Conservation (phyloP, 23 tunicate species). For the Halocynthia roretzi region DNA sequence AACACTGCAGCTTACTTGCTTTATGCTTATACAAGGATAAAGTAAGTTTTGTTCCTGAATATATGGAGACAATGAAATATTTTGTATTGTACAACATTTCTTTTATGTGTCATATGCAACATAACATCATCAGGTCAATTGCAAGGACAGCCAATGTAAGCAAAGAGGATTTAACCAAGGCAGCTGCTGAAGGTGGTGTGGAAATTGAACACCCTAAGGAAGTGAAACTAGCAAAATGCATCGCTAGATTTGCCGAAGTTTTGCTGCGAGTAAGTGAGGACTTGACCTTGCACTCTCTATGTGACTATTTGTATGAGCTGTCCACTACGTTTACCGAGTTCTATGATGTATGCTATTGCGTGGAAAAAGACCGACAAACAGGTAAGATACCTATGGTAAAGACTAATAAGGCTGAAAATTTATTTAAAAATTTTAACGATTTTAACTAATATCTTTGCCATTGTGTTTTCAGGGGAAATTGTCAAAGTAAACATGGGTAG, state of each 20-base stretch:
- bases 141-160: slow-evolving; percentile 47
- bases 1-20: slow-evolving; percentile 95
- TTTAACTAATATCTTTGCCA: background rate
- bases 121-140: slow-evolving; percentile 40
- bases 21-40: slow-evolving; percentile 82
- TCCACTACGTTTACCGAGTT: slow-evolving; percentile 77
- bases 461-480: slow-evolving; percentile 33
- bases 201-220: slow-evolving; percentile 71
- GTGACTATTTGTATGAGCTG: slow-evolving; percentile 82
- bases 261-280: slow-evolving; percentile 69
- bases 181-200: slow-evolving; percentile 51
- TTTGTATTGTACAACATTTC: background rate
- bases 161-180: slow-evolving; percentile 34
- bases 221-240: slow-evolving; percentile 48
- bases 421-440: background rate
- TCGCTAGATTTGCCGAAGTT: slow-evolving; percentile 70
- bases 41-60: slow-evolving; percentile 23
- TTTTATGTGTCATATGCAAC: background rate
- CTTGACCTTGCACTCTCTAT: slow-evolving; percentile 57
- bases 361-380: slow-evolving; percentile 71
- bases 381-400: slow-evolving; percentile 25
- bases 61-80: background rate
- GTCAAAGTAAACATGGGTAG: slow-evolving; percentile 47
- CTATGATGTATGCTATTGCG: slow-evolving; percentile 86
- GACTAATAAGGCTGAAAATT: background rate